A percentile compares a stretch with the other conserved stretches of the same genome.
These are phyloP conservation scores for Creontiades dilutus DNA, from an alignment of 2,888 invertebrate species.

Conservation along the genomic window DNA sequence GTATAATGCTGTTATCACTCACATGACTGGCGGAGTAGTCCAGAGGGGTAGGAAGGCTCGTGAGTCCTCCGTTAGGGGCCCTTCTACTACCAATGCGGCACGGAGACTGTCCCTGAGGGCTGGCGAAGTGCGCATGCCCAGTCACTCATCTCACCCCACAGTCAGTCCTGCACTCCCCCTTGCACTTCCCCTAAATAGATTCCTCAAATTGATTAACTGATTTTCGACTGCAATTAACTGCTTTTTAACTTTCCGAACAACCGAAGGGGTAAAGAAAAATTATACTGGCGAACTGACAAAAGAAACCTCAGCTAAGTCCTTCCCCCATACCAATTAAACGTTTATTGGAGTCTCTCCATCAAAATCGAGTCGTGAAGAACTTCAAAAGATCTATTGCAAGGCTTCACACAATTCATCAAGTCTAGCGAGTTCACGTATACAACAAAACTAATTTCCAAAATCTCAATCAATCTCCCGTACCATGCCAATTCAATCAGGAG, in stretches of 20 bases:
- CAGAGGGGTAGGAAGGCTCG: constrained; percentile 52
- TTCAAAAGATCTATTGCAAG: background rate
- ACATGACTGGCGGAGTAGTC: constrained; percentile 55
- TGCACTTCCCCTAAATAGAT: constrained; percentile 19
- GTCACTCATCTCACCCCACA: background rate
- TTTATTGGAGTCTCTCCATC: background rate
- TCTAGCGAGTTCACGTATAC: too few relatives aligned
- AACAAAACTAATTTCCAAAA: too few relatives aligned
- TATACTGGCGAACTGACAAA: background rate
- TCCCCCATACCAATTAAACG: background rate
- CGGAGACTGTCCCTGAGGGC: constrained; percentile 52
- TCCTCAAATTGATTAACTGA: constrained; percentile 54
- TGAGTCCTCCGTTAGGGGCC: constrained; percentile 57
- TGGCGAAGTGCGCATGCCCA: constrained; percentile 15
- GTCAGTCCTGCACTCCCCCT: background rate
- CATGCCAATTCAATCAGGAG: too few relatives aligned
- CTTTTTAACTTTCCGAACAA: background rate
- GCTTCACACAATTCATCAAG: background rate
- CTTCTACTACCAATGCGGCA: constrained; percentile 63
- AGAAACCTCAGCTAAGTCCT: too few relatives aligned
- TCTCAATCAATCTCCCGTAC: too few relatives aligned
- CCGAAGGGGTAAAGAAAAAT: background rate
- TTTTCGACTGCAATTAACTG: constrained; percentile 37
- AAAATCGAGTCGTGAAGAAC: background rate
- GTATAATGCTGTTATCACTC: constrained; percentile 49